Percentiles rank a stretch among this genome's conserved stretches.
Evolutionary conservation across 2,888 invertebrate species (phyloP).

Genomic region (Empis stercorea): DNA sequence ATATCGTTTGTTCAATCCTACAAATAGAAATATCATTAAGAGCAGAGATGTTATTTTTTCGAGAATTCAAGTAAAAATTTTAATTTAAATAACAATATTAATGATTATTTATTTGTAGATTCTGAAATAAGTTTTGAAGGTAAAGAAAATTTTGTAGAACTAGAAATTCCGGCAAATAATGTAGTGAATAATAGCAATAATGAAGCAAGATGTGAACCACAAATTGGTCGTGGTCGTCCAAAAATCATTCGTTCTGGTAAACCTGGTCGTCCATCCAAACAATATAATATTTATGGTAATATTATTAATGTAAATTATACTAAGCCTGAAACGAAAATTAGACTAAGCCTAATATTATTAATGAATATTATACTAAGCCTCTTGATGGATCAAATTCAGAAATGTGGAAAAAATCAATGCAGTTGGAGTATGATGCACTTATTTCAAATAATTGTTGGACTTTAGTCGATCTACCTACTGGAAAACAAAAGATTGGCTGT

Average conservation of each 20-base stretch:
- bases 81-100: too few species aligned
- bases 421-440: slow-evolving; percentile 13
- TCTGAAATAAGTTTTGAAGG: too few species aligned
- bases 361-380: neutral
- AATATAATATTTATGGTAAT: slow-evolving; percentile 6
- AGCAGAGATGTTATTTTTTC: too few species aligned
- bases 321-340: neutral
- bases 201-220: too few species aligned
- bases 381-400: neutral
- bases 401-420: slow-evolving; percentile 9
- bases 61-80: too few species aligned
- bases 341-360: too few species aligned
- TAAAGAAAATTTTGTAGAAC: too few species aligned
- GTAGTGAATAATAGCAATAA: too few species aligned
- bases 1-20: slow-evolving; percentile 4
- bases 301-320: neutral
- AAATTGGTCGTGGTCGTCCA: slow-evolving; percentile 11
- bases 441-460: slow-evolving; percentile 11
- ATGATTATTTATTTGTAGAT: too few species aligned
- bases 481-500: slow-evolving; percentile 10
- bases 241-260: slow-evolving; percentile 10
- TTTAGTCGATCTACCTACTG: slow-evolving; percentile 10
- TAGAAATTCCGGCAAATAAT: too few species aligned
- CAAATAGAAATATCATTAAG: too few species aligned
- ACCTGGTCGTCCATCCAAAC: slow-evolving; percentile 11